Evolutionary conservation across 2,797 vertebrate species (phyloP).

Genomic region (Rallus crepitans): DNA sequence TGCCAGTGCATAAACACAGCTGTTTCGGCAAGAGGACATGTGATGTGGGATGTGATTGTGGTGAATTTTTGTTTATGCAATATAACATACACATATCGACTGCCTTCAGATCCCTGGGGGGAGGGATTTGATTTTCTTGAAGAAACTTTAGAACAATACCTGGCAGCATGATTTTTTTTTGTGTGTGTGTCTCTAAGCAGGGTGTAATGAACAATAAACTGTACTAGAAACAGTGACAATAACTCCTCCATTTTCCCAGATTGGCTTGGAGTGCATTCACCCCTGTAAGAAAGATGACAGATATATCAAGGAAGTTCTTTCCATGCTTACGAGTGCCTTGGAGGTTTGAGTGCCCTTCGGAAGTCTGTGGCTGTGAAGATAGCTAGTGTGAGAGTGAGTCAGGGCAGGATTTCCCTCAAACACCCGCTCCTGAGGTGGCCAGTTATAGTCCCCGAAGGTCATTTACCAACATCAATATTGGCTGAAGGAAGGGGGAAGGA

Average conservation of each 20-base stretch:
- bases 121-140: not conserved
- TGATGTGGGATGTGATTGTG: not conserved
- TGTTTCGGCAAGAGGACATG: conserved; percentile 1
- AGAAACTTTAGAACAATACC: conserved; percentile 39
- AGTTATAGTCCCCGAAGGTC: not conserved
- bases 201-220: conserved; percentile 67
- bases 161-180: not conserved
- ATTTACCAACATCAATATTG: not conserved
- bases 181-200: conserved; percentile 19
- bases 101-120: not conserved
- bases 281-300: conserved; percentile 53
- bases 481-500: not conserved
- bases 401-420: conserved; percentile 54
- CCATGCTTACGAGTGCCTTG: not conserved
- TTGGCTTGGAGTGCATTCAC: conserved; percentile 49
- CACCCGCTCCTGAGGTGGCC: conserved; percentile 20
- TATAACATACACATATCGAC: not conserved
- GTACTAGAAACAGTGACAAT: conserved; percentile 44
- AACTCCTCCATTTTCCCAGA: conserved; percentile 43
- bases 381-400: conserved; percentile 48
- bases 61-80: not conserved
- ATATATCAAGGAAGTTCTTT: conserved; percentile 61
- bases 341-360: conserved; percentile 58
- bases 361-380: conserved; percentile 71
- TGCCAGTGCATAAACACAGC: conserved; percentile 54